These are phyloP conservation scores for Grammomys surdaster DNA, from an alignment of 2,113 vertebrate species.

Conservation along the genomic window DNA sequence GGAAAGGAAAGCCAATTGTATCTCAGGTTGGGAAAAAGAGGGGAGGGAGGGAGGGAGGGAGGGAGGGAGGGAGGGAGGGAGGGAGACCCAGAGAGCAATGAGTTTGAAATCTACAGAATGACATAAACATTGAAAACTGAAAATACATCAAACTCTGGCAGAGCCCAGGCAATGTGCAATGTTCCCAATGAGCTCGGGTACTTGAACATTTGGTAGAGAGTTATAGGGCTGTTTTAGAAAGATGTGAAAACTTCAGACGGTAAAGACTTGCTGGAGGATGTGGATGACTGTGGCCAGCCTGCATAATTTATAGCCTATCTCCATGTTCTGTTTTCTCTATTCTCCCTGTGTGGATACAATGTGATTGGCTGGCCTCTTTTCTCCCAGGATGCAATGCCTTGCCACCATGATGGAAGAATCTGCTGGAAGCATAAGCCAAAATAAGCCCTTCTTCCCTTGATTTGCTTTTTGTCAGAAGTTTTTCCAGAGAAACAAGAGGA, in stretches of 20 bases:
- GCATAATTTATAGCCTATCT: not conserved
- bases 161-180: not conserved
- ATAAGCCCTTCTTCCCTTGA: not conserved
- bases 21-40: not conserved
- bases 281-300: too few relatives aligned
- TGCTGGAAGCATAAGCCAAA: not conserved
- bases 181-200: not conserved
- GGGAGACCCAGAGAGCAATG: not conserved
- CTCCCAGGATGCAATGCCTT: too few relatives aligned
- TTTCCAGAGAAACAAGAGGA: not conserved
- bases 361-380: not conserved
- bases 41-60: fast-evolving
- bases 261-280: not conserved
- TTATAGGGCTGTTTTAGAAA: not conserved
- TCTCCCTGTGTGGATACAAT: not conserved
- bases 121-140: not conserved
- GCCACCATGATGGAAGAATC: not conserved
- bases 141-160: not conserved
- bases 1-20: not conserved
- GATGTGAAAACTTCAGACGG: not conserved
- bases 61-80: not conserved
- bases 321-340: not conserved
- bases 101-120: not conserved
- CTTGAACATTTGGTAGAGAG: not conserved
- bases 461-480: not conserved